phyloP scores from a whole-genome alignment of 2,888 invertebrate species.

The Microplitis manilae region DNA sequence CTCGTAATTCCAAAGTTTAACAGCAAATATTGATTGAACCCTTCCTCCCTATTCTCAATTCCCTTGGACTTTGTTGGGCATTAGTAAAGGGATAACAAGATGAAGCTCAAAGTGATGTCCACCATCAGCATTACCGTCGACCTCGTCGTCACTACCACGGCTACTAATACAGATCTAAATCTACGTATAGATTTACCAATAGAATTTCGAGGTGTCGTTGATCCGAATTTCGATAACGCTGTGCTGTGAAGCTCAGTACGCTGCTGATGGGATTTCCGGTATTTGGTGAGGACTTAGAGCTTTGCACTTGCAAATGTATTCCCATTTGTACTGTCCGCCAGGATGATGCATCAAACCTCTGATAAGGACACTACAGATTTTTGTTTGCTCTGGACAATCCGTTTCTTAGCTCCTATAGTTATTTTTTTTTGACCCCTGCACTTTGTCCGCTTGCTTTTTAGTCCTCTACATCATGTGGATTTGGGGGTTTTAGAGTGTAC shows the following conservation, averaged over 20 bases:
- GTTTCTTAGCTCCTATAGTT: not conserved
- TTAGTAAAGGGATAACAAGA: not conserved
- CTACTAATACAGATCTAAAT: constrained; percentile 7
- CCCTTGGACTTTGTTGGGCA: not conserved
- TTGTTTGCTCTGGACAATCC: constrained; percentile 1
- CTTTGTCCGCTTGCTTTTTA: not conserved
- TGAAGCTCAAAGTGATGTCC: not conserved
- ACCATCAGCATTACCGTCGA: not conserved
- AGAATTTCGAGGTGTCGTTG: constrained; percentile 35
- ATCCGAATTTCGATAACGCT: constrained; percentile 41
- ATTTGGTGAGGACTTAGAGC: constrained; percentile 56
- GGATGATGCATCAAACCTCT: constrained; percentile 55
- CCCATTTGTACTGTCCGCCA: constrained; percentile 46
- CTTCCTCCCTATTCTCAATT: not conserved
- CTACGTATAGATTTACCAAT: constrained; percentile 10
- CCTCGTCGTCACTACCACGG: not conserved
- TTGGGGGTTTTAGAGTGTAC: no score
- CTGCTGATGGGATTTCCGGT: constrained; percentile 48
- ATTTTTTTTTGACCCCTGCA: not conserved
- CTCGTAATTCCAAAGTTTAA: not conserved
- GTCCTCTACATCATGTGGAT: no score
- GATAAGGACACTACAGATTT: constrained; percentile 7
- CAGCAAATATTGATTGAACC: not conserved
- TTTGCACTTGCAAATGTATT: constrained; percentile 66
- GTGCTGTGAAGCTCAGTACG: constrained; percentile 18